Base-by-base conservation (phyloP, 1,140 invertebrate genomes). In the Dendrolimus punctatus region DNA sequence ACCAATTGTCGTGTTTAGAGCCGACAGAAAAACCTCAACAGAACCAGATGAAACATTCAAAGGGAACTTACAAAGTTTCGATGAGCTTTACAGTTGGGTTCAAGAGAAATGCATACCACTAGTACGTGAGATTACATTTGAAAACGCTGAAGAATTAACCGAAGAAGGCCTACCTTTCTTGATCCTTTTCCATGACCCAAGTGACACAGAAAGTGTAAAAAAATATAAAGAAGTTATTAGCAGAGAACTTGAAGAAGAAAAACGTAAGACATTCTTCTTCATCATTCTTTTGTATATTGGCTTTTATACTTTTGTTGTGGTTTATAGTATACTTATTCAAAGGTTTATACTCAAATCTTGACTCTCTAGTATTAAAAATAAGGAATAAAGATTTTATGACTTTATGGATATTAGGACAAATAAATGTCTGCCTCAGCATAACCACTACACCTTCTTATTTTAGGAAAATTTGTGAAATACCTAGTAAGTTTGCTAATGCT, bases 91-190 rank as follows among this genome's bases (percentile, higher is more conserved):
- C 65, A 91, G 92, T 51, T 99, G 98, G 98, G 90, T 94, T 1
- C 92, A 94, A 57, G 93, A 94, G 50, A 95, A 94, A 72, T 99
- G 98, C 77, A 93, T 96, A 8, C 94, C 95, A 2, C 79, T 96
- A 36, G 95, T 96, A 0, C 87, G 95, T 54, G 97, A 99, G 87
- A 99, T 99, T 46, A 99, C 98, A 4, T 99, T 99, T 87, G 97
- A 99, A 88, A 99, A 99, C 91, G 98, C 98, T 23, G 98, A 99
- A 88, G 98, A 99, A 87, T 83, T 99, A 7, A 99, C 98, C 0
- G 99, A 99, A 88, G 98, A 99, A 90, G 98, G 98, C 8, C 84
- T 99, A 62, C 98, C 99, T n/a, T 99, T 99, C 86, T 89, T 99
- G 5, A 99, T 99, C 65, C 83, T 99, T 3, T 99, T 99, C 85